A percentile compares a stretch with the other conserved stretches of the same genome.
Conservation (phyloP, 2,888 invertebrate species). For the Dexiosoma caninum region DNA sequence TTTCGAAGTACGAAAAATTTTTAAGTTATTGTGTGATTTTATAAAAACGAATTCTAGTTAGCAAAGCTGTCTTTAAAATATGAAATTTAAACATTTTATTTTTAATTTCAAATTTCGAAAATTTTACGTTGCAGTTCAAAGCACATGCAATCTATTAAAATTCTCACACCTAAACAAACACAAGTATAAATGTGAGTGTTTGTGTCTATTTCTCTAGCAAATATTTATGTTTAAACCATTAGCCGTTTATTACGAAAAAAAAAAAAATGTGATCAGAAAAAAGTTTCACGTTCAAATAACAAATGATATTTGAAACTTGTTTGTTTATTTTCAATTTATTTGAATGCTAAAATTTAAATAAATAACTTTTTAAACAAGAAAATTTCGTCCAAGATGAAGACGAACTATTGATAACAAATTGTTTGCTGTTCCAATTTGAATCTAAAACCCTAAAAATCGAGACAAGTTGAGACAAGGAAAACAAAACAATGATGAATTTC, state of each 20-base stretch:
- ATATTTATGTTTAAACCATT: neutral
- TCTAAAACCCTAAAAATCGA: neutral
- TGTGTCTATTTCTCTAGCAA: neutral
- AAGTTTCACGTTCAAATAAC: neutral
- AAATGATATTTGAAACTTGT: neutral
- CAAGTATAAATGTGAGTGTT: neutral
- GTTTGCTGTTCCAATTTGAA: conserved; percentile 15
- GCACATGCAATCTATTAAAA: neutral
- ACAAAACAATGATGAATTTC: conserved; percentile 52
- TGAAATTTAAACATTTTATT: too few relatives aligned
- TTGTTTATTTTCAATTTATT: neutral
- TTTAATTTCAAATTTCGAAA: neutral
- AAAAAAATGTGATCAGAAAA: neutral
- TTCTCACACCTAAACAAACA: neutral
- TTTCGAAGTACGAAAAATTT: too few relatives aligned
- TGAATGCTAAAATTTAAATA: conserved; percentile 9
- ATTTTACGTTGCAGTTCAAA: neutral
- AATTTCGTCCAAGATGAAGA: neutral
- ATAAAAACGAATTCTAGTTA: too few relatives aligned
- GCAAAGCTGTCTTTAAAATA: too few relatives aligned
- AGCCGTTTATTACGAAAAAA: too few relatives aligned
- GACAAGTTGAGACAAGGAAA: conserved; percentile 13
- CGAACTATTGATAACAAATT: neutral
- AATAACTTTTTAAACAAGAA: conserved; percentile 27
- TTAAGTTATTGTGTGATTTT: too few relatives aligned